phyloP scores from a whole-genome alignment of 2,797 vertebrate species.

The Emydoidea blandingii region DNA sequence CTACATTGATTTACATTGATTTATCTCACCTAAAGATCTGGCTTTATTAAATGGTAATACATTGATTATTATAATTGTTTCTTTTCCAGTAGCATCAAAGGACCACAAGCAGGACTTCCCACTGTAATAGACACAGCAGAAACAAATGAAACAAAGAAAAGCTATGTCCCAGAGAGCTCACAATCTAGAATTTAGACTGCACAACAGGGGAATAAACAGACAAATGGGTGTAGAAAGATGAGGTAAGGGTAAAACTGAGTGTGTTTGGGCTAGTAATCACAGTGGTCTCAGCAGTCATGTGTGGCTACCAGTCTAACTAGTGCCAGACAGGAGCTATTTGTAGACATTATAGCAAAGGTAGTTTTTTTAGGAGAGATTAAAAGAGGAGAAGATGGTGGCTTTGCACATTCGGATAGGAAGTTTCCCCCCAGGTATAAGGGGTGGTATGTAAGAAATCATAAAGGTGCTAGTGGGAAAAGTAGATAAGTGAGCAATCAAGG shows the following conservation, averaged over 20 bases:
- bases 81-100: background rate
- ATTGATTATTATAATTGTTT: background rate
- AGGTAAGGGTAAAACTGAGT: background rate
- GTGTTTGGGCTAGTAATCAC: background rate
- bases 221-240: background rate
- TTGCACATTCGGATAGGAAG: background rate
- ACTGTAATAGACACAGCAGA: background rate
- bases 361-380: background rate
- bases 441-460: background rate
- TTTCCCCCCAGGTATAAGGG: background rate
- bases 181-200: background rate
- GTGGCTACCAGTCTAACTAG: background rate
- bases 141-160: background rate
- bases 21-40: background rate
- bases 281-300: background rate
- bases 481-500: background rate
- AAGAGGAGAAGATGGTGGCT: background rate
- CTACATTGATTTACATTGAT: background rate
- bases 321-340: background rate
- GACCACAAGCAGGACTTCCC: background rate
- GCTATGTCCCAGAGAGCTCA: background rate
- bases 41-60: background rate
- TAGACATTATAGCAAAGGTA: background rate
- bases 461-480: accelerated
- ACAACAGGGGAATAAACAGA: background rate